Evolutionary conservation across 35 echinoderm and acorn worm species (phyloP), one percentile per base, ranked within the genome.

Genomic region (Amphiura filiformis): DNA sequence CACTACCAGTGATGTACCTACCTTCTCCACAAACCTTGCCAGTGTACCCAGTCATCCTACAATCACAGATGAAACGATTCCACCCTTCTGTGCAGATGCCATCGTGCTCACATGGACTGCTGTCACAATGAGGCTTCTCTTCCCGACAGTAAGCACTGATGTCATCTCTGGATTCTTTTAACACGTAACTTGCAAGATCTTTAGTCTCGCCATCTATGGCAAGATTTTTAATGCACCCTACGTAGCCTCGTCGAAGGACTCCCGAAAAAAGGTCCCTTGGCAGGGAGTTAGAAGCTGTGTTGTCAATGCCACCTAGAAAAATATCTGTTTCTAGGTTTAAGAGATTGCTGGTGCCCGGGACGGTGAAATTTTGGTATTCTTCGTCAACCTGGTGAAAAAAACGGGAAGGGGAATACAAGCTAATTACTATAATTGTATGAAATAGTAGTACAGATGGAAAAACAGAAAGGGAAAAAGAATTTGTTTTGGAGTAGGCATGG

Each of bases 1-100:
- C n/a, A n/a, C n/a, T n/a, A n/a, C n/a, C n/a, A n/a, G n/a, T n/a
- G n/a, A n/a, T n/a, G n/a, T 23, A 75, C 84, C 84, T 87, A 98
- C 95, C 92, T 81, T 98, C 86, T 77, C 88, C 75, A 80, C 95
- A 98, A 33, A 38, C 86, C 34, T 91, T 37, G 85, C 95, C 95
- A 36, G 82, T 91, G 87, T 98, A 98, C 33, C 92, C 87, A 42
- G 95, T 98, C 56, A 86, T 94, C 34, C 81, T 42, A 84, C 95
- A 98, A 56, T 98, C 95, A 90, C 95, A 98, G 56, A 98, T 92
- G 79, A 87, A 98, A 22, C 95, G 85, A 82, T 98, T 98, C 95
- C 95, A 98, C 11, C 95, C 95, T 76, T 98, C 95, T 20, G 31
- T 88, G 38, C 95, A 98, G 1, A 41, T 76, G 0, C 95, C 95